Conservation (phyloP, 2,797 vertebrate genomes). For the Hippocampus kuda region DNA sequence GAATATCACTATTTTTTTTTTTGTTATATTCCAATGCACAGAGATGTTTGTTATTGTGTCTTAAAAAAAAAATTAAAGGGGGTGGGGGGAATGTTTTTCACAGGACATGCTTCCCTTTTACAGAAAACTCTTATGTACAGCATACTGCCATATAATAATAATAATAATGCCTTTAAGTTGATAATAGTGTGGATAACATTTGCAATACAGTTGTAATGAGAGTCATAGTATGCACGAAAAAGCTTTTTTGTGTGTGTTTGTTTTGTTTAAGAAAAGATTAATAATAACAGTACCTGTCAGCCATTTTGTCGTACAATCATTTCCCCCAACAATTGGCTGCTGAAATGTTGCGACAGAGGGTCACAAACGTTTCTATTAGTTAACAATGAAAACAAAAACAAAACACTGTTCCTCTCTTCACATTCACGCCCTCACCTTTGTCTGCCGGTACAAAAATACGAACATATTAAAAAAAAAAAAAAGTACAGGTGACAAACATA, state of each 20-base stretch:
- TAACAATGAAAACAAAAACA: slow-evolving; percentile 8
- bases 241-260: slow-evolving; percentile 10
- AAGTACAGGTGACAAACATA: slow-evolving; percentile 59
- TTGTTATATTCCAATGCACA: slow-evolving; percentile 17
- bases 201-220: slow-evolving; percentile 61
- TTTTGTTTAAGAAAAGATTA: slow-evolving; percentile 35
- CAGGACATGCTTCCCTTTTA: slow-evolving; percentile 61
- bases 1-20: slow-evolving; percentile 1
- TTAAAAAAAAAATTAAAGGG: slow-evolving; percentile 30
- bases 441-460: slow-evolving; percentile 69
- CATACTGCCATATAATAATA: slow-evolving; percentile 56
- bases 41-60: not conserved
- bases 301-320: slow-evolving; percentile 50
- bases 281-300: slow-evolving; percentile 68
- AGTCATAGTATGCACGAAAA: slow-evolving; percentile 63
- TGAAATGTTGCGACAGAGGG: slow-evolving; percentile 24
- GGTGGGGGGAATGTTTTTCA: slow-evolving; percentile 37
- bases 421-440: slow-evolving; percentile 50
- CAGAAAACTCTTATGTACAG: slow-evolving; percentile 64
- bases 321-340: slow-evolving; percentile 28
- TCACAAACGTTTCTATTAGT: slow-evolving; percentile 31
- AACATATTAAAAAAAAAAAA: slow-evolving; percentile 51
- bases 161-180: slow-evolving; percentile 53
- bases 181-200: slow-evolving; percentile 61
- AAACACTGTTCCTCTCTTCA: slow-evolving; percentile 33